phyloP scores from a whole-genome alignment of 2,113 vertebrate species.

The Colaptes auratus region DNA sequence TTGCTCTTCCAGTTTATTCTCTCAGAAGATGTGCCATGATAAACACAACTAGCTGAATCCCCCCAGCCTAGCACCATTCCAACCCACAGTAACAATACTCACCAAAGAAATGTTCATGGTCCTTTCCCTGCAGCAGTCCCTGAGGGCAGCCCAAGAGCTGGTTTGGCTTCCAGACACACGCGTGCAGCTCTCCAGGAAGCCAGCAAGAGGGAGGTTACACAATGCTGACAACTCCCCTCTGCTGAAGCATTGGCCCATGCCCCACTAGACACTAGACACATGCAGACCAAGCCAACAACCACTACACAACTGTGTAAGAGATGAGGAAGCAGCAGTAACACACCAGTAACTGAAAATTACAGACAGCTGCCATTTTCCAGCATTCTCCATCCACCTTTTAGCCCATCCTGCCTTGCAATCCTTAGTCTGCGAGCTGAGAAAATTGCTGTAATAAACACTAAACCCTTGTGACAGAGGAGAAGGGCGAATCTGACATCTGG shows the following conservation, averaged over 20 bases:
- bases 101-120: fast-evolving
- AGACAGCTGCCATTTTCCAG: background rate
- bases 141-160: background rate
- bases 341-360: background rate
- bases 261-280: background rate
- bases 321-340: background rate
- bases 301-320: background rate
- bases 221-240: fast-evolving
- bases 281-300: background rate
- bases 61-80: background rate
- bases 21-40: background rate
- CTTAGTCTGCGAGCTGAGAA: background rate
- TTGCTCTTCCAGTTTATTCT: background rate
- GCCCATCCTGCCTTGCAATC: background rate
- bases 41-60: background rate
- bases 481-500: background rate
- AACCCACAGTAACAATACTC: background rate
- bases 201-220: background rate
- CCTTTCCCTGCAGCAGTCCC: background rate
- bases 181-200: background rate
- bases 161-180: fast-evolving
- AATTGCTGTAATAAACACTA: background rate
- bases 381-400: background rate
- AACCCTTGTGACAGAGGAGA: background rate
- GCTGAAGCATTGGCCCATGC: background rate